Base-by-base conservation (phyloP, 2,888 invertebrate genomes). In the Meteorus colon region DNA sequence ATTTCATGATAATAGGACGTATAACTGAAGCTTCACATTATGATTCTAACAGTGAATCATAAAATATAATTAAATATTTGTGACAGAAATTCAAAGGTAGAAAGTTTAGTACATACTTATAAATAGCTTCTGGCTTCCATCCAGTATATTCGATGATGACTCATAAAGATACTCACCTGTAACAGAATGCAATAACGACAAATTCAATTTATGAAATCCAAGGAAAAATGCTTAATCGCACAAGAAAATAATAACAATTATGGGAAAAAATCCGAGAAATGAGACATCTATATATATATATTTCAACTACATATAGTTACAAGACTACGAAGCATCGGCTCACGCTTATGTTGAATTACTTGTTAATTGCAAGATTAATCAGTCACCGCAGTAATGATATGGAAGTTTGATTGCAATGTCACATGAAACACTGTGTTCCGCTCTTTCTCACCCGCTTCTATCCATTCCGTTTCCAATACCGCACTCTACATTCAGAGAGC, bases 321-420 rank as follows among this genome's bases (percentile, higher is more conserved):
- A 34, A 19, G 41, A 19, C 24, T 19, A 6, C 19, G 3, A 48
- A 4, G n/a, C n/a, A 55, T 55, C n/a, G 19, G 8, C 19, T 19
- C 2, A 19, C 24, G n/a, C 24, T 19, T 75, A 55, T 55, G 19
- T 68, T 66, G 74, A 48, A 55, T 55, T 86, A 82, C 85, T 85
- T 82, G 83, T 85, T 84, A 84, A 86, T 87, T 83, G 84, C 75
- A 79, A 75, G 82, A 81, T 86, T 86, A 85, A 86, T 87, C 85
- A 83, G 84, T 85, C 81, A 79, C 78, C 78, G 79, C 65, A 77
- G 79, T 82, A 84, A 86, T 87, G 84, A 85, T 80, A 82, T 82
- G 75, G 24, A 19, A 24, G 41, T 12, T 37, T 45, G 41, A 66
- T 66, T 55, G 67, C 34, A 48, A 48, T 16, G 31, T 45, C 66